Evolutionary conservation across 1,140 invertebrate genomes (phyloP).

Genomic region (Drosophila persimilis): DNA sequence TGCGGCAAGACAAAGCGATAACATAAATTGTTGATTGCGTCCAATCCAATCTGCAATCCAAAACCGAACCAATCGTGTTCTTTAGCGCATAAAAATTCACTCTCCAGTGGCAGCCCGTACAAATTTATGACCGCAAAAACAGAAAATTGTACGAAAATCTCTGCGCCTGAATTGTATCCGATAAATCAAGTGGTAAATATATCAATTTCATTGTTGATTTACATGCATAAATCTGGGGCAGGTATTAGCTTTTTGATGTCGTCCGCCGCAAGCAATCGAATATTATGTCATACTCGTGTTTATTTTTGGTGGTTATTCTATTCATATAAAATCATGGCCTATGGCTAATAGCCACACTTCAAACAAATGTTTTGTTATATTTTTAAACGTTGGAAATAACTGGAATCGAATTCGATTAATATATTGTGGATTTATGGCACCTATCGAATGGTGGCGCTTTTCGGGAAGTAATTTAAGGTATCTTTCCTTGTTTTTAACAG

Average conservation of each 20-base stretch:
- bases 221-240: constrained; percentile 9
- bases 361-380: too few species aligned
- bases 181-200: constrained; percentile 36
- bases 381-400: too few species aligned
- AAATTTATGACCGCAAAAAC: constrained; percentile 33
- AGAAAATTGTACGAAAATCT: constrained; percentile 39
- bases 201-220: constrained; percentile 31
- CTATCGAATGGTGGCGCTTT: too few species aligned
- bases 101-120: constrained; percentile 5
- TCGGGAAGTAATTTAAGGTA: too few species aligned
- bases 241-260: constrained; percentile 1
- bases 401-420: background rate
- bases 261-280: background rate
- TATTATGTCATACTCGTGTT: too few species aligned
- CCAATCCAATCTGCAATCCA: background rate
- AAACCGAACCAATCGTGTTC: too few species aligned
- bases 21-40: constrained; percentile 58
- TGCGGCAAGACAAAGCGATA: constrained; percentile 35
- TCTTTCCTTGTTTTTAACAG: too few species aligned
- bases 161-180: constrained; percentile 34
- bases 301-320: too few species aligned
- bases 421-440: constrained; percentile 10
- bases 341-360: too few species aligned
- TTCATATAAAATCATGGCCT: too few species aligned
- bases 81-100: constrained; percentile 20